phyloP scores from a whole-genome alignment of 2,888 invertebrate species.

The Polyploca ridens region DNA sequence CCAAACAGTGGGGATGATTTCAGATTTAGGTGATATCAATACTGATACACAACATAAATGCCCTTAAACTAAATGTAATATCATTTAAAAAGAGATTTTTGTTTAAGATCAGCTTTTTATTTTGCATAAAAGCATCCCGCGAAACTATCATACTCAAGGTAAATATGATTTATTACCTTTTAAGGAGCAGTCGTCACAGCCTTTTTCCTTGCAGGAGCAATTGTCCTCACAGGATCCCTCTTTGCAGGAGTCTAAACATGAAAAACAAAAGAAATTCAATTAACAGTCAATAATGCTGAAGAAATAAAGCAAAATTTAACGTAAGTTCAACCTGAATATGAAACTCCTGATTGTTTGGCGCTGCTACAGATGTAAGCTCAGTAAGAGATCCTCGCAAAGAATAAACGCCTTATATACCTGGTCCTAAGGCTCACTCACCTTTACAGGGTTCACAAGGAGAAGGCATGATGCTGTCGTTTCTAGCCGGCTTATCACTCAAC shows the following conservation, averaged over 20 bases:
- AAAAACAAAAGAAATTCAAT: constrained; percentile 16
- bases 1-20: too few species aligned
- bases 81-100: too few species aligned
- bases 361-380: background rate
- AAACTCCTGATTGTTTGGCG: background rate
- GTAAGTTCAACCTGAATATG: background rate
- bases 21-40: too few species aligned
- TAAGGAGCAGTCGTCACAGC: constrained; percentile 69
- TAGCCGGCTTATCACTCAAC: constrained; percentile 41
- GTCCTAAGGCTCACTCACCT: constrained; percentile 63
- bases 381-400: background rate
- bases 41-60: background rate
- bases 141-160: too few species aligned
- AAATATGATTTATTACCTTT: constrained; percentile 44
- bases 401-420: background rate
- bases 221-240: constrained; percentile 65
- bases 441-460: constrained; percentile 85
- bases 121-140: too few species aligned
- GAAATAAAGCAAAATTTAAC: background rate
- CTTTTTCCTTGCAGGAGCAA: constrained; percentile 71
- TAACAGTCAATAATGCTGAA: too few species aligned
- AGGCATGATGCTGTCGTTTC: constrained; percentile 70
- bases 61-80: background rate
- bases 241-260: constrained; percentile 64
- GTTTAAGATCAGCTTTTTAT: too few species aligned